A percentile compares a stretch with the other conserved stretches of the same genome.
These are phyloP conservation scores for Nannospalax galili DNA, from an alignment of 2,113 vertebrate genomes.

Conservation along the genomic window DNA sequence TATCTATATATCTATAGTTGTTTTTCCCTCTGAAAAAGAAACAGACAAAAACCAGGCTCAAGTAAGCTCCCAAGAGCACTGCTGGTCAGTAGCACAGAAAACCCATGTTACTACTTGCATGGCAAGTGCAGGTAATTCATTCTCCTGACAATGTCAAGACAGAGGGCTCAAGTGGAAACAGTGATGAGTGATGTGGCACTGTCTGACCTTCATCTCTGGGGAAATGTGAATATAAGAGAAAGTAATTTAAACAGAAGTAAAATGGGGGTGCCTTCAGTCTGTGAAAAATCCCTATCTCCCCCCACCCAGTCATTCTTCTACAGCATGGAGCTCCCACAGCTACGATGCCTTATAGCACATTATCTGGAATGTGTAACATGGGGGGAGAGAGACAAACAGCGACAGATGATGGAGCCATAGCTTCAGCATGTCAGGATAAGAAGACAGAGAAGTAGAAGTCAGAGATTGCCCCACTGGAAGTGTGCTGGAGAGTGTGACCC, in stretches of 20 bases:
- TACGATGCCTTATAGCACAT: not conserved
- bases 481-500: not conserved
- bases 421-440: not conserved
- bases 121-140: slow-evolving; percentile 48
- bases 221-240: slow-evolving; percentile 53
- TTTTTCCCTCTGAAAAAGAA: not conserved
- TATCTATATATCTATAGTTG: too few species aligned
- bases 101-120: not conserved
- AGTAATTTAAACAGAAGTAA: slow-evolving; percentile 55
- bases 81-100: not conserved
- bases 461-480: not conserved
- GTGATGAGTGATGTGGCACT: not conserved
- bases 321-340: not conserved
- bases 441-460: not conserved
- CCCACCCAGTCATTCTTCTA: not conserved
- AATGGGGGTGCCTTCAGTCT: not conserved
- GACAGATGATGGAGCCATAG: not conserved
- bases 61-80: not conserved
- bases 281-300: not conserved
- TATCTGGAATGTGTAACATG: not conserved
- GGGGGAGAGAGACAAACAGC: not conserved
- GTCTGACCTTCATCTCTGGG: slow-evolving; percentile 17
- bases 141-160: slow-evolving; percentile 40
- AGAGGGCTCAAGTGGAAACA: not conserved
- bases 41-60: not conserved